phyloP scores from a whole-genome alignment of 2,113 vertebrate genomes.

The Athene cunicularia region DNA sequence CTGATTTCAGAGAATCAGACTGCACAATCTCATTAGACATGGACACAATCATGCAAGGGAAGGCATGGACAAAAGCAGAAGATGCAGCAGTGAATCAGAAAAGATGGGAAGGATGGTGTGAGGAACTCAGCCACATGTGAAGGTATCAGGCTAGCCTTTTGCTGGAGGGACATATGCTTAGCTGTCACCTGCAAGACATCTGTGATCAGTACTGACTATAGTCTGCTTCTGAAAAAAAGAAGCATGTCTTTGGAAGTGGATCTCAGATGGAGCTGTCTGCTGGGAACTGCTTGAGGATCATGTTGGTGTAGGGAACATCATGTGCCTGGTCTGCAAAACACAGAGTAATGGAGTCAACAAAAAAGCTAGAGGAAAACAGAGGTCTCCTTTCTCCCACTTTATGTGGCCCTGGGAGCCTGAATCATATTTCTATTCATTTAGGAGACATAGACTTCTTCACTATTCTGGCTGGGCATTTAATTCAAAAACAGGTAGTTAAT shows the following conservation, averaged over 20 bases:
- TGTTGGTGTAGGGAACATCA: background rate
- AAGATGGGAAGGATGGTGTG: background rate
- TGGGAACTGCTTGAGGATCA: background rate
- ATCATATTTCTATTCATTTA: background rate
- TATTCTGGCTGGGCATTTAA: background rate
- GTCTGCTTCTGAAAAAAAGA: background rate
- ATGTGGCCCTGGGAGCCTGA: background rate
- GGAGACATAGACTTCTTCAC: background rate
- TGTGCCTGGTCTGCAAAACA: background rate
- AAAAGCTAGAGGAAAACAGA: background rate
- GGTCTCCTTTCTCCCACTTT: background rate
- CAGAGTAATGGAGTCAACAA: background rate
- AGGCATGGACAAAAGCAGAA: background rate
- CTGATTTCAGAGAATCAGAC: background rate
- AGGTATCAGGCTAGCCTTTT: background rate
- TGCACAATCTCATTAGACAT: background rate
- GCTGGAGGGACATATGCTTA: background rate
- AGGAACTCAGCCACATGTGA: background rate
- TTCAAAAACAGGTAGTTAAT: slow-evolving; percentile 1
- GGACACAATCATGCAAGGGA: background rate
- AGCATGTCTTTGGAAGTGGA: background rate
- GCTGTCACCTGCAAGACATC: background rate
- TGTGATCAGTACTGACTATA: background rate
- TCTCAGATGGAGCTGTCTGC: background rate
- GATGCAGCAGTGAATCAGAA: background rate